Evolutionary conservation across 2,797 vertebrate species (phyloP).

Genomic region (Coracias cyanogaster): DNA sequence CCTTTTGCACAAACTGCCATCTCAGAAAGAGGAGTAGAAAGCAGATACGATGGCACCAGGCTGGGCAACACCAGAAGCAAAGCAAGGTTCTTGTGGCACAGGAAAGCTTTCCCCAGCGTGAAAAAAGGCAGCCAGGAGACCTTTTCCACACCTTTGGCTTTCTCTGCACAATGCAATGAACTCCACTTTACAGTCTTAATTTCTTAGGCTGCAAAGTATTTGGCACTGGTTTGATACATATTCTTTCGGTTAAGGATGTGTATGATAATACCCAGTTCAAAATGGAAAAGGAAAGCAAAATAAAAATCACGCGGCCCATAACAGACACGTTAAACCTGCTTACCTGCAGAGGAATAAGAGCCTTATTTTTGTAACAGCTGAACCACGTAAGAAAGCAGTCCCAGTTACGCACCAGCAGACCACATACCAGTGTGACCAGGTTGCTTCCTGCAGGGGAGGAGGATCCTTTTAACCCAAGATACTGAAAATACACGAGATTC

Average conservation of each 20-base stretch:
- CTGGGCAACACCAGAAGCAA: not conserved
- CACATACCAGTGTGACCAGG: not conserved
- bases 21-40: not conserved
- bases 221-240: not conserved
- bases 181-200: not conserved
- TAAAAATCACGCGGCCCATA: not conserved
- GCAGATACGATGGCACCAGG: accelerated
- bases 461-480: not conserved
- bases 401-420: not conserved
- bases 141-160: not conserved
- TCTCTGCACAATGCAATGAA: not conserved
- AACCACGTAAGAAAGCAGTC: not conserved
- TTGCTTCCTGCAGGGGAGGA: not conserved
- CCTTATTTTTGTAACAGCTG: not conserved
- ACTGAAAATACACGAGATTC: not conserved
- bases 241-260: not conserved
- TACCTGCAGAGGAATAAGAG: not conserved
- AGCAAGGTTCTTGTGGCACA: not conserved
- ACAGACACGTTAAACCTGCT: not conserved
- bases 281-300: not conserved
- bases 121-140: not conserved
- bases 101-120: not conserved
- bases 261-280: not conserved
- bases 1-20: not conserved
- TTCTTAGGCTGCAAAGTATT: not conserved